These are phyloP conservation scores for Endotricha flammealis DNA, from an alignment of 2,888 invertebrate genomes.

Conservation along the genomic window DNA sequence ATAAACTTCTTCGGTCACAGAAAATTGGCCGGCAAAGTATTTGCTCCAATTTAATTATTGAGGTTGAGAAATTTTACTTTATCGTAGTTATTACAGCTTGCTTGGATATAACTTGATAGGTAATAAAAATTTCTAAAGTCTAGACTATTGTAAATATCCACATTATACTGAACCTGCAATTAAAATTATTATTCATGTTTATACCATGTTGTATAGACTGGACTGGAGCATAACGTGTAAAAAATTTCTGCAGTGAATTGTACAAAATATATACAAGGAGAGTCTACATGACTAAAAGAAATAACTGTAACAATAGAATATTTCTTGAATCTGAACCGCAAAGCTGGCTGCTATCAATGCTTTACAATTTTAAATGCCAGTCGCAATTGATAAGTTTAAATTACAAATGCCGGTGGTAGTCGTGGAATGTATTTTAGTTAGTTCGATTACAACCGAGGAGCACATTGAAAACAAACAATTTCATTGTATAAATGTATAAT, in stretches of 20 bases:
- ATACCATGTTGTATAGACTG: no score
- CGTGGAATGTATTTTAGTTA: slow-evolving; percentile 45
- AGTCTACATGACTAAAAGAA: background rate
- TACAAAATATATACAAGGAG: no score
- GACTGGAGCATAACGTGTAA: no score
- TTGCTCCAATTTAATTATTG: slow-evolving; percentile 40
- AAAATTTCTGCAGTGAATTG: no score
- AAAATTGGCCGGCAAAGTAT: slow-evolving; percentile 25
- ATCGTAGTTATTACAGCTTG: slow-evolving; percentile 26
- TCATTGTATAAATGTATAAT: slow-evolving; percentile 43
- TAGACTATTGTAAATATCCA: no score
- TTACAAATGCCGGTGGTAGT: slow-evolving; percentile 41
- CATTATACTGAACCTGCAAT: no score
- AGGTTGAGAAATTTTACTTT: slow-evolving; percentile 19
- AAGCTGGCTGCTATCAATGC: slow-evolving; percentile 31
- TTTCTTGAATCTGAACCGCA: background rate
- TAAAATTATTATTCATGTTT: no score
- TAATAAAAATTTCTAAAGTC: no score
- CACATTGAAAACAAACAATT: slow-evolving; percentile 41
- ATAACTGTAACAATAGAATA: background rate
- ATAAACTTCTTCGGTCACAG: slow-evolving; percentile 37
- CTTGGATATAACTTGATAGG: no score
- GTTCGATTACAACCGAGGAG: slow-evolving; percentile 23
- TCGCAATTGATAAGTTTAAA: slow-evolving; percentile 50
- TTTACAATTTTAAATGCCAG: slow-evolving; percentile 57